phyloP scores from a whole-genome alignment of 2,888 invertebrate species.

The Pocota personata region DNA sequence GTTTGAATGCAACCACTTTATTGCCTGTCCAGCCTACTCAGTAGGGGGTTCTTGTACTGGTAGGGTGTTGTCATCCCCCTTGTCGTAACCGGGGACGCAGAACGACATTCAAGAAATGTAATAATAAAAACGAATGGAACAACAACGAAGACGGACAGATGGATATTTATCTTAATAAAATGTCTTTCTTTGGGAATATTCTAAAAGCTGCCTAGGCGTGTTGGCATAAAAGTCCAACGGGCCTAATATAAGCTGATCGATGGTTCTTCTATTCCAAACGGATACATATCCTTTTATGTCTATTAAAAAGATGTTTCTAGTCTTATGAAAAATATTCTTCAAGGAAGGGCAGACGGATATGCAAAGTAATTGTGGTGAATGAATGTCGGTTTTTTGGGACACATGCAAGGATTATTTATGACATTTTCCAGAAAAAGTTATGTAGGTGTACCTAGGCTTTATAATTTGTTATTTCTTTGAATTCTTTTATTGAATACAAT shows the following conservation, averaged over 20 bases:
- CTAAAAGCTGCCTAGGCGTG: constrained; percentile 16
- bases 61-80: background rate
- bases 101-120: background rate
- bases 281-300: constrained; percentile 6
- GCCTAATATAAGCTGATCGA: constrained; percentile 41
- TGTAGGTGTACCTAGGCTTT: too few species aligned
- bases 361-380: background rate
- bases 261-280: background rate
- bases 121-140: background rate
- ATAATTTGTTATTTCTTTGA: too few species aligned
- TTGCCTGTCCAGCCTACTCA: background rate
- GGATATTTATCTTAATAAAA: constrained; percentile 54
- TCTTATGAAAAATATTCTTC: background rate
- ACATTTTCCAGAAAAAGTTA: background rate
- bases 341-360: background rate
- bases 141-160: background rate
- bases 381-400: background rate
- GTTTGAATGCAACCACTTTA: constrained; percentile 7
- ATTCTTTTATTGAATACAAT: too few species aligned
- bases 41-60: background rate
- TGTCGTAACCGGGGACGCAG: background rate
- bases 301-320: background rate
- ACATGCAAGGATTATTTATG: background rate
- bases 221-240: background rate
- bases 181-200: constrained; percentile 19